Evolutionary conservation across 2,888 invertebrate species (phyloP), one percentile per base, ranked within the genome.

Genomic region (Ornithoptera priamus): DNA sequence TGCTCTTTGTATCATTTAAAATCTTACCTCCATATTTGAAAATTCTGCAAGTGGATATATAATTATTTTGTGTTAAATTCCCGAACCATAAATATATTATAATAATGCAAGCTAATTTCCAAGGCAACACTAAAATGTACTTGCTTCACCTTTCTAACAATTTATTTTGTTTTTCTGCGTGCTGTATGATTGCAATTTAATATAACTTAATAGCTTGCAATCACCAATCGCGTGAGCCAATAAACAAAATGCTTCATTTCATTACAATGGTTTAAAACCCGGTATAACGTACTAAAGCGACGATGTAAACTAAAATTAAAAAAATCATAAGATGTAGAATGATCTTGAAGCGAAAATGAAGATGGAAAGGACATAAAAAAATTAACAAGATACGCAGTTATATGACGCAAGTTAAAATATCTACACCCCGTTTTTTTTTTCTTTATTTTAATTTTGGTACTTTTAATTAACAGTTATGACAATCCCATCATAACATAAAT

Each of bases 141-240:
- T 61, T 61, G 59, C 60, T 60, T 50, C 8, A 67, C 8, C 60
- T 36, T 67, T 67, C 61, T 53, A 61, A 61, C 20, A 36, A 53
- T 67, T 61, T 61, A 53, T n/a, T 39, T 20, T 24, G 50, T 53
- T 18, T 53, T 36, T 58, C 57, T 65, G 36, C 53, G 61, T 61
- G 61, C 53, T 50, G 46, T 60, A 53, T 22, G 15, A 36, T 60
- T 60, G 20, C 61, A 15, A 36, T 53, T 53, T 67, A 53, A 67
- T 53, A 53, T 61, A 50, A 39, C 53, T 66, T 66, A 67, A 30
- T 36, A 60, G 20, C n/a, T 60, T 46, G 36, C 24, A 46, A 30
- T 50, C 46, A 50, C 24, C 24, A 58, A 22, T 10, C 15, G 15
- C 46, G 42, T 56, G 20, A 20, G 56, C 56, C 7, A 15, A 56